A percentile compares a stretch with the other conserved stretches of the same genome.
Conservation (phyloP, 1,140 invertebrate genomes). For the Bradynema listronoti region DNA sequence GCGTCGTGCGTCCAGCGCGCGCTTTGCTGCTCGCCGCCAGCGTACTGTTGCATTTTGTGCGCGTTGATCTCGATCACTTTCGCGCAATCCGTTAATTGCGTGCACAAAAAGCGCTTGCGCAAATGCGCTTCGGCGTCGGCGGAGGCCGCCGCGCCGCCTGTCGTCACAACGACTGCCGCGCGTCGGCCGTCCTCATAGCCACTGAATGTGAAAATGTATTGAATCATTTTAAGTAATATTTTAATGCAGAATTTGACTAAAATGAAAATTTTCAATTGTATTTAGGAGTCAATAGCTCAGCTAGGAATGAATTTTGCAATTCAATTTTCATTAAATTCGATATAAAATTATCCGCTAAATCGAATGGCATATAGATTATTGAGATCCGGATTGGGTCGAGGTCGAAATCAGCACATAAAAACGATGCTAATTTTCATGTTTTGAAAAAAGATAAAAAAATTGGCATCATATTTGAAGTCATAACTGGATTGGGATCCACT, state of each 20-base stretch:
- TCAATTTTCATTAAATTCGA: no score
- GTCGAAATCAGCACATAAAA: background rate
- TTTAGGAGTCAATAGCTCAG: background rate
- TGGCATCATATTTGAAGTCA: no score
- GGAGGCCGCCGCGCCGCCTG: background rate
- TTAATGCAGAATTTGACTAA: background rate
- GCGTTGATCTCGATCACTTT: constrained; percentile 37
- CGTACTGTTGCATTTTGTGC: constrained; percentile 29
- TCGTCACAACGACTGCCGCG: no score
- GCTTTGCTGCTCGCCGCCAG: constrained; percentile 2
- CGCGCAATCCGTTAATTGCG: constrained; percentile 35
- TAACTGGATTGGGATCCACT: no score
- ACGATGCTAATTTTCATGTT: background rate
- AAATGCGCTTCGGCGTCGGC: constrained; percentile 22
- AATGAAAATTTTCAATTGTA: background rate
- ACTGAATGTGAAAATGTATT: background rate
- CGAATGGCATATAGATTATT: no score
- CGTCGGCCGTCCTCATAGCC: constrained; percentile 1
- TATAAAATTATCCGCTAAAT: no score
- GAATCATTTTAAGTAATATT: background rate
- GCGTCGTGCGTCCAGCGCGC: no score
- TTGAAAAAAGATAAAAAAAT: background rate
- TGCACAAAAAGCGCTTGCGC: constrained; percentile 29
- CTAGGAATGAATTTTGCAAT: background rate
- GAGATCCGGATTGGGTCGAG: no score